phyloP scores from a whole-genome alignment of 2,888 invertebrate species.

The Buathra laborator region DNA sequence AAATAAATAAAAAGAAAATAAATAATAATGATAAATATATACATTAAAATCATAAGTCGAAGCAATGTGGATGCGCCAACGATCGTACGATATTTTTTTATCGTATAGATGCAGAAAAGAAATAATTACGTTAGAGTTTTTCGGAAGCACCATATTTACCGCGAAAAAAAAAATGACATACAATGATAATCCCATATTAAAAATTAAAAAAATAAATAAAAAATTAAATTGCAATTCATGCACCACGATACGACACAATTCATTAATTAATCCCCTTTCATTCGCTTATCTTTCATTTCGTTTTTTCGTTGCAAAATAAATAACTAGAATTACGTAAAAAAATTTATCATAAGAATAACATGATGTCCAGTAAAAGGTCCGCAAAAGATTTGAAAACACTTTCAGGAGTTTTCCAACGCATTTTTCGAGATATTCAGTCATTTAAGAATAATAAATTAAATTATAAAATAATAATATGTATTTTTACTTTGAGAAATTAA shows the following conservation, averaged over 20 bases:
- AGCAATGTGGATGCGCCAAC: conserved; percentile 37
- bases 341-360: conserved; percentile 29
- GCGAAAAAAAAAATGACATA: background rate
- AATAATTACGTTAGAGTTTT: background rate
- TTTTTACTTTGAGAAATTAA: no score
- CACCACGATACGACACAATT: conserved; percentile 35
- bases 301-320: conserved; percentile 1
- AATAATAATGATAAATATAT: conserved; percentile 68
- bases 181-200: conserved; percentile 23
- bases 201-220: conserved; percentile 33
- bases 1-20: conserved; percentile 47
- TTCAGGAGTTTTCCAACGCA: no score
- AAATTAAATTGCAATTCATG: conserved; percentile 51
- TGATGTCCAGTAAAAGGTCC: conserved; percentile 11
- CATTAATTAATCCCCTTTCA: conserved; percentile 18
- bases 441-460: no score
- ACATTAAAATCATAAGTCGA: conserved; percentile 45
- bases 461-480: no score
- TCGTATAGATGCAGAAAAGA: conserved; percentile 14
- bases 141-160: background rate
- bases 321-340: conserved; percentile 36
- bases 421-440: no score
- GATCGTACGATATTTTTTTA: conserved; percentile 7
- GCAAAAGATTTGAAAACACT: no score
- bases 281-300: conserved; percentile 7